These are phyloP conservation scores for Halichoerus grypus DNA, from an alignment of 2,113 vertebrate genomes.

Conservation along the genomic window DNA sequence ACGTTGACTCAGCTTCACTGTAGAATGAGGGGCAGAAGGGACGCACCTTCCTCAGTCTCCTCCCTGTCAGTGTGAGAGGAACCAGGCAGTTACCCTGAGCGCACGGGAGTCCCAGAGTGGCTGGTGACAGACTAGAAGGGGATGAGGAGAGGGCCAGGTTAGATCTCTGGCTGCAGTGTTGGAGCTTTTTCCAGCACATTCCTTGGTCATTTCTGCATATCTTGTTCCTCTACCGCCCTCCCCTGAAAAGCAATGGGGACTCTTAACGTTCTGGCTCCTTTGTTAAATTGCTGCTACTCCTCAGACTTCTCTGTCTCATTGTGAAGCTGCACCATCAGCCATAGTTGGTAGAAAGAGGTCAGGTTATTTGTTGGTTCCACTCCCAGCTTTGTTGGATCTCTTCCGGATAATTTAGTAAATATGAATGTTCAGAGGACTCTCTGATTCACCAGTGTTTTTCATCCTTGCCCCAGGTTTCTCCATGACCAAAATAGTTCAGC, in stretches of 20 bases:
- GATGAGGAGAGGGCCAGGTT: background rate
- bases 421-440: background rate
- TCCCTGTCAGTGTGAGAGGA: background rate
- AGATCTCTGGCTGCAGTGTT: background rate
- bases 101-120: background rate
- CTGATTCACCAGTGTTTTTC: background rate
- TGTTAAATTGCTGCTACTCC: background rate
- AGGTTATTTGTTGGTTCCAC: background rate
- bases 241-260: background rate
- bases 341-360: background rate
- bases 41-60: background rate
- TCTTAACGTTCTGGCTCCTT: background rate
- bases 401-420: background rate
- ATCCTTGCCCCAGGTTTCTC: slow-evolving; percentile 85
- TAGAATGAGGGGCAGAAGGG: background rate
- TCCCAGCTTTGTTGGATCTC: background rate
- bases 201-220: background rate
- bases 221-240: background rate
- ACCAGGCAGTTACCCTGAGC: background rate
- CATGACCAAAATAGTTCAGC: slow-evolving; percentile 88
- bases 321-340: background rate
- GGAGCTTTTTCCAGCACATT: background rate
- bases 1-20: background rate
- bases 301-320: background rate
- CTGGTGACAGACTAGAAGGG: background rate